Base-by-base conservation (phyloP, 2,113 vertebrate genomes). In the Xiphophorus couchianus region DNA sequence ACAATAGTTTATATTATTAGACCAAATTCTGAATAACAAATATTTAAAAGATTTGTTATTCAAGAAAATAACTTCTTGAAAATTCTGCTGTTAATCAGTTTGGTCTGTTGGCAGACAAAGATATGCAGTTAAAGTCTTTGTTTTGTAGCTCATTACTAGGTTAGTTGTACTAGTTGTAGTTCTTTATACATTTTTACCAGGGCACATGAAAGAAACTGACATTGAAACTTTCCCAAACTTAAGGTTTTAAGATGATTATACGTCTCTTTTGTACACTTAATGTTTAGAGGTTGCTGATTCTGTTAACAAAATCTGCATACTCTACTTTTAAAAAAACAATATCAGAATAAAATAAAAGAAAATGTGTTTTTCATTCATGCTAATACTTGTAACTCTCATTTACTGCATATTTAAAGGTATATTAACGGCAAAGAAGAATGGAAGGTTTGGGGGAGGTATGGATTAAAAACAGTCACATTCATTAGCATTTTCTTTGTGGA, bases 401-500 rank as follows among this genome's bases (percentile, higher is more conserved):
- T 9, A 68, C 60, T 69, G 62, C 28, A 51, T 61, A 62, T 74
- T 48, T 74, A 44, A 74, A 71, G 29, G 30, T 82, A 42, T 30
- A 70, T 62, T 74, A 65, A 27, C 75, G 42, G 42, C 44, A 78
- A 25, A 42, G 25, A 66, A 71, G 54, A 77, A 9, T 30, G 9
- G 54, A 29, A 44, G 42, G 75, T 37, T 28, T 37, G 58, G 62
- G 13, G 68, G 15, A 77, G 27, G 44, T 72, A 76, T 80, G 62
- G 25, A 86, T 83, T 51, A 74, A 80, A 86, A 88, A 80, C 42
- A 89, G 74, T 86, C 78, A 86, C 88, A 88, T 83, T 90, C 85
- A 87, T 92, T 89, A 91, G 82, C 79, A 86, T 90, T 85, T 89
- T 90, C 72, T 88, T 86, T 63, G 70, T 81, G 68, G 71, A 80